A percentile compares a stretch with the other conserved stretches of the same genome.
These are phyloP conservation scores for Endomychus coccineus DNA, from an alignment of 2,888 invertebrate genomes.

Conservation along the genomic window DNA sequence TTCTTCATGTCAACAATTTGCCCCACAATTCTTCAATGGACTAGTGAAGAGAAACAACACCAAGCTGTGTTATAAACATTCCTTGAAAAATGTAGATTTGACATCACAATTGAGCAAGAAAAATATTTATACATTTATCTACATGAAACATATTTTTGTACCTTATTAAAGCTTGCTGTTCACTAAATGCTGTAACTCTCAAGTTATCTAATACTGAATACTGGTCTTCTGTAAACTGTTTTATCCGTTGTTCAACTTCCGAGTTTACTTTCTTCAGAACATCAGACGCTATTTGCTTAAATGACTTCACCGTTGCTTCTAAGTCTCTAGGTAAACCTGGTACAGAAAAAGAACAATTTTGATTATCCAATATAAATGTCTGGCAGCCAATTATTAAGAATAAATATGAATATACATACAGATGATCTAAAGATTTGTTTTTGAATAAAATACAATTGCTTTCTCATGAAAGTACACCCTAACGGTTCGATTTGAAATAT, in stretches of 20 bases:
- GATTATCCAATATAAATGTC: not conserved
- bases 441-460: too few species aligned
- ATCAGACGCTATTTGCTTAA: slow-evolving; percentile 61
- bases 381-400: not conserved
- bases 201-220: slow-evolving; percentile 67
- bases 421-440: too few species aligned
- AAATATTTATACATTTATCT: too few species aligned
- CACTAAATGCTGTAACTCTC: slow-evolving; percentile 64
- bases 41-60: too few species aligned
- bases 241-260: slow-evolving; percentile 66
- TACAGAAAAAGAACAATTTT: slow-evolving; percentile 20
- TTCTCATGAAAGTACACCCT: too few species aligned
- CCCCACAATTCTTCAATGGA: too few species aligned
- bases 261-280: slow-evolving; percentile 62
- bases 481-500: too few species aligned
- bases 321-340: slow-evolving; percentile 41
- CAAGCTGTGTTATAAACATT: too few species aligned
- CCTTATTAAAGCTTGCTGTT: slow-evolving; percentile 54
- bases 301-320: slow-evolving; percentile 50
- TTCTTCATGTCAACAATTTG: too few species aligned
- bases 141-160: slow-evolving; percentile 15
- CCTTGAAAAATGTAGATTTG: too few species aligned
- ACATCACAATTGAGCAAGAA: too few species aligned
- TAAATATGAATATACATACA: slow-evolving; percentile 5
- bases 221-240: slow-evolving; percentile 66